Percentiles rank a stretch among this genome's conserved stretches.
These are phyloP conservation scores for Agapostemon virescens DNA, from an alignment of 2,888 invertebrate genomes.

Conservation along the genomic window DNA sequence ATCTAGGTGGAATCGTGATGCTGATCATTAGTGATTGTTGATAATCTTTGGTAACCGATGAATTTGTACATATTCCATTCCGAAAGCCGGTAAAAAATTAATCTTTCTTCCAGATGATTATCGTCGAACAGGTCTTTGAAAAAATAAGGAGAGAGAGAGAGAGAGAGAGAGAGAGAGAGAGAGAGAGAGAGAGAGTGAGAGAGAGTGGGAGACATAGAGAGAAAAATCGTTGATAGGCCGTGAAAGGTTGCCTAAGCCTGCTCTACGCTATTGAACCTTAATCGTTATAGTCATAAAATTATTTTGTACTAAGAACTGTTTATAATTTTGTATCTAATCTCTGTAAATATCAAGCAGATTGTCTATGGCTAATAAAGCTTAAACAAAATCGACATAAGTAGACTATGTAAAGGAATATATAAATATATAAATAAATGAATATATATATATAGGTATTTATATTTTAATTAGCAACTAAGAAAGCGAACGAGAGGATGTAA, in stretches of 20 bases:
- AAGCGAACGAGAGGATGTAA: constrained; percentile 65
- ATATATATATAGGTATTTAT: constrained; percentile 60
- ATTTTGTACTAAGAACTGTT: constrained; percentile 78
- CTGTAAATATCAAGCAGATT: constrained; percentile 76
- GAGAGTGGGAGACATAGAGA: neutral
- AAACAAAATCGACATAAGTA: constrained; percentile 65
- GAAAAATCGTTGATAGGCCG: constrained; percentile 41
- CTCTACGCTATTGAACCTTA: constrained; percentile 74
- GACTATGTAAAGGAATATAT: constrained; percentile 57
- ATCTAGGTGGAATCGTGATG: constrained; percentile 4
- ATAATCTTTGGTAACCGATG: neutral
- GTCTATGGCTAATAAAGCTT: constrained; percentile 67
- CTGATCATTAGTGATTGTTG: neutral
- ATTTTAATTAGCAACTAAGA: constrained; percentile 72
- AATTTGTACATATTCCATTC: constrained; percentile 37
- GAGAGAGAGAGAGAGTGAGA: neutral
- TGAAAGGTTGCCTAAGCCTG: constrained; percentile 60
- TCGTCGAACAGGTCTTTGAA: constrained; percentile 2
- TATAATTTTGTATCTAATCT: constrained; percentile 79
- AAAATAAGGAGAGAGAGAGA: neutral
- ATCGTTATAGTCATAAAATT: constrained; percentile 77
- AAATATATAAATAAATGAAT: constrained; percentile 49
- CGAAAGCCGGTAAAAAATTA: constrained; percentile 5
- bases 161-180: neutral
- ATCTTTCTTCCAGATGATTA: constrained; percentile 30